A percentile compares a stretch with the other conserved stretches of the same genome.
These are phyloP conservation scores for Ladona fulva DNA, from an alignment of 1,140 invertebrate species.

Conservation along the genomic window DNA sequence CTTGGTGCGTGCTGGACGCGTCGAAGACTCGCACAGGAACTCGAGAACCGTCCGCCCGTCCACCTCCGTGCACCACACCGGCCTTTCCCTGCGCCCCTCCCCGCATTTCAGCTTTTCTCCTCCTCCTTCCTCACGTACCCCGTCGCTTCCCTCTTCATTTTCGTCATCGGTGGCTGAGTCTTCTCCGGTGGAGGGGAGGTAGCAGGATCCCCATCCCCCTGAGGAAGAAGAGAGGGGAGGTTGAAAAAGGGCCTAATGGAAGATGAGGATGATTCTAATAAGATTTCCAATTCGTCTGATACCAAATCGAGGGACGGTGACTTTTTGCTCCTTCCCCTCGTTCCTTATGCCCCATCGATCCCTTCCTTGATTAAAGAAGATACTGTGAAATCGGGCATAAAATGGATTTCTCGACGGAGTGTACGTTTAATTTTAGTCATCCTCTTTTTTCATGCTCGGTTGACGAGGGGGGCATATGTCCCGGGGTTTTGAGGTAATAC, in stretches of 20 bases:
- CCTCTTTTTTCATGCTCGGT: too few species aligned
- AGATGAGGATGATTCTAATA: neutral
- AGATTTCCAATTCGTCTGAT: neutral
- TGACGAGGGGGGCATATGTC: too few species aligned
- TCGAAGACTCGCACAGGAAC: slow-evolving; percentile 18
- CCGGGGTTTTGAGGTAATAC: too few species aligned
- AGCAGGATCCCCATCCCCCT: neutral
- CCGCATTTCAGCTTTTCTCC: slow-evolving; percentile 13
- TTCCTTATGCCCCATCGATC: neutral
- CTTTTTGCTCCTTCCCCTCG: neutral
- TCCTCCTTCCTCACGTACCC: neutral
- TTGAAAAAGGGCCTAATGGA: neutral
- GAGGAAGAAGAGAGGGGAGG: neutral
- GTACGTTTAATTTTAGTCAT: too few species aligned
- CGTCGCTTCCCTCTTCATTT: neutral
- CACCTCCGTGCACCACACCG: slow-evolving; percentile 21
- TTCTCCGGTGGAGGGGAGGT: neutral
- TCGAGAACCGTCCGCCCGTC: slow-evolving; percentile 22
- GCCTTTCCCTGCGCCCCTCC: slow-evolving; percentile 20
- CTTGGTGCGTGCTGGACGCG: slow-evolving; percentile 17
- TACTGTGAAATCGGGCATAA: neutral
- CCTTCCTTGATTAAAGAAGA: neutral
- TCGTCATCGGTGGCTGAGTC: neutral
- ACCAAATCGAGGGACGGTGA: neutral
- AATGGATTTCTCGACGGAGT: neutral